Conservation (phyloP, 2,113 vertebrate genomes). For the Gnathochromis pfefferi region DNA sequence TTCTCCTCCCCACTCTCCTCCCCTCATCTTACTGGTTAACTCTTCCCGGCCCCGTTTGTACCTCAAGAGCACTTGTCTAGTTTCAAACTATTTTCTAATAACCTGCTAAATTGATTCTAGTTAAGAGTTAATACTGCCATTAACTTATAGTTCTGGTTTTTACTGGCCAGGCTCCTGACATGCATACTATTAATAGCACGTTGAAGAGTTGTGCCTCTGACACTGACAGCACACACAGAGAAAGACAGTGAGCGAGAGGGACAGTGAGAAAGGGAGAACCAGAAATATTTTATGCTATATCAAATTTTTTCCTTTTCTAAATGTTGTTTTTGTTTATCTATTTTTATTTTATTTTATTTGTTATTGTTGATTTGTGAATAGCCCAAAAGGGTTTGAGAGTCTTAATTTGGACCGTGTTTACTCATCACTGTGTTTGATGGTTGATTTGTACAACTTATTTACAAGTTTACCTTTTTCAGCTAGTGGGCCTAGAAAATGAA, state of each 20-base stretch:
- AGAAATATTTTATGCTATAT: neutral
- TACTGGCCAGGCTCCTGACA: neutral
- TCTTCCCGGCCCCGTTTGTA: neutral
- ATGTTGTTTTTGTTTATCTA: neutral
- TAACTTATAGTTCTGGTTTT: neutral
- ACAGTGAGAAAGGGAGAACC: neutral
- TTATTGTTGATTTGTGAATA: neutral
- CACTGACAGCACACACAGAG: neutral
- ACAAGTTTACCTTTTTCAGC: neutral
- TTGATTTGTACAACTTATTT: neutral
- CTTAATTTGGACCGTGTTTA: neutral
- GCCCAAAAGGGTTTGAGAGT: neutral
- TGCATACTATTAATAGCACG: neutral
- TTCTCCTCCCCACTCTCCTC: neutral
- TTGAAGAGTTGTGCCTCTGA: neutral
- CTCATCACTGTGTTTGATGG: neutral
- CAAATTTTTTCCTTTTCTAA: accelerated
- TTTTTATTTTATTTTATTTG: neutral
- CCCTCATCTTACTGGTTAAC: neutral
- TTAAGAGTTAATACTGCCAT: neutral
- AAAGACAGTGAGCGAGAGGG: neutral
- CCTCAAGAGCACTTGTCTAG: neutral
- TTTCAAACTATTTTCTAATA: neutral
- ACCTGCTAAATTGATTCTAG: neutral
- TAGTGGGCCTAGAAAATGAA: neutral